phyloP scores from a whole-genome alignment of 2,888 invertebrate species.

The Parelbella ahira region DNA sequence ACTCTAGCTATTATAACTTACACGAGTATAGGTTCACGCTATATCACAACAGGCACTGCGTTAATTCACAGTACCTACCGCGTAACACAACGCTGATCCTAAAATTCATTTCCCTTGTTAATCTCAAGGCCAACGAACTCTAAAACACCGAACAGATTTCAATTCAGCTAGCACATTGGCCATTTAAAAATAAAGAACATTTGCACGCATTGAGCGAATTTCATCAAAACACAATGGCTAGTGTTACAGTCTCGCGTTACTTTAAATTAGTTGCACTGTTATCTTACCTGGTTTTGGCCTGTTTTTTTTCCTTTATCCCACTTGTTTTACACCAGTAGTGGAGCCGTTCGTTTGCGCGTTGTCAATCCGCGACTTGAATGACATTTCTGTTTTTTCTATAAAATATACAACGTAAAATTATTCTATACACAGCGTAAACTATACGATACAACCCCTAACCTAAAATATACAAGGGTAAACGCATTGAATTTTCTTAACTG shows the following conservation, averaged over 20 bases:
- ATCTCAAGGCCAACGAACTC: constrained; percentile 18
- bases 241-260: constrained; percentile 36
- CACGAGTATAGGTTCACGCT: too few relatives aligned
- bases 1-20: too few relatives aligned
- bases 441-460: too few relatives aligned
- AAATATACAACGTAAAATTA: too few relatives aligned
- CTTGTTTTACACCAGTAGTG: constrained; percentile 8
- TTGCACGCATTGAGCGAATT: constrained; percentile 37
- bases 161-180: constrained; percentile 34
- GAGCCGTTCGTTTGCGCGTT: constrained; percentile 3
- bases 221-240: constrained; percentile 38
- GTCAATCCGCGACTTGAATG: constrained; percentile 1
- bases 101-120: constrained; percentile 15
- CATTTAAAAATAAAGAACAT: constrained; percentile 32
- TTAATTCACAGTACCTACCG: too few relatives aligned
- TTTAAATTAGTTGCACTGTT: constrained; percentile 42
- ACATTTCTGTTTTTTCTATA: too few relatives aligned
- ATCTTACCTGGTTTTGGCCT: constrained; percentile 37
- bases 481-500: too few relatives aligned
- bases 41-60: too few relatives aligned
- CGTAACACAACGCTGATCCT: constrained; percentile 8
- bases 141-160: constrained; percentile 32
- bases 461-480: too few relatives aligned
- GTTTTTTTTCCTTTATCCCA: constrained; percentile 8
- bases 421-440: too few relatives aligned